Conservation (phyloP, 2,888 invertebrate species). For the Tigriopus californicus region DNA sequence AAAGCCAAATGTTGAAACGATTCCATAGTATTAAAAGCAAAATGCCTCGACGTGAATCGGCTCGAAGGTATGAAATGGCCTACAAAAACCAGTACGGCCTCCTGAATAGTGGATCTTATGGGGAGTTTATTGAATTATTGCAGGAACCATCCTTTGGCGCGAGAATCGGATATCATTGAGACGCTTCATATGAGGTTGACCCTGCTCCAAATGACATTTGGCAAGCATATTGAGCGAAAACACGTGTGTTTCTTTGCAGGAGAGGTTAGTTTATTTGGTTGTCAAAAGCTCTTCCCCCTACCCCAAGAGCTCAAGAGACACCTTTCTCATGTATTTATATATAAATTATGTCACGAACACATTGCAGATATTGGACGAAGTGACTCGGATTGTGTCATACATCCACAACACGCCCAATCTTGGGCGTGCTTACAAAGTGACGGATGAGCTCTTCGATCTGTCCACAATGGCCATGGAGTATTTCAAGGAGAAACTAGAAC, state of each 20-base stretch:
- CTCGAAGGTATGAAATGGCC: conserved; percentile 46
- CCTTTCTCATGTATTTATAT: conserved; percentile 22
- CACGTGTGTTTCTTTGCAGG: conserved; percentile 89
- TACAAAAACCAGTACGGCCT: no score
- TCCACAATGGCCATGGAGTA: conserved; percentile 97
- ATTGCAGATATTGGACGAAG: conserved; percentile 81
- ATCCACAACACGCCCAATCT: conserved; percentile 56
- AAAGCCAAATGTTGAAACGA: conserved; percentile 61
- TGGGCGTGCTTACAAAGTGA: conserved; percentile 71
- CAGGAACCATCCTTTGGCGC: conserved; percentile 60
- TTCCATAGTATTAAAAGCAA: conserved; percentile 68
- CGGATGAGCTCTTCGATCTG: conserved; percentile 79
- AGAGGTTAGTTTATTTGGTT: conserved; percentile 44
- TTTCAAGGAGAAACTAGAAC: conserved; percentile 82
- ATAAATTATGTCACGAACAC: no score
- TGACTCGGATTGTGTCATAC: conserved; percentile 62
- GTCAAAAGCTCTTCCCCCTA: no score
- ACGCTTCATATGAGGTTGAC: conserved; percentile 80
- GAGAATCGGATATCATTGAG: conserved; percentile 80
- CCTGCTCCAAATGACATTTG: conserved; percentile 77
- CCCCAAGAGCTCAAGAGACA: neutral
- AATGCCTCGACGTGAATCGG: conserved; percentile 79
- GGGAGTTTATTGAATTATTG: neutral
- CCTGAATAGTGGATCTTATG: no score
- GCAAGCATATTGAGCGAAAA: conserved; percentile 78